Percentiles rank a stretch among this genome's conserved stretches.
Evolutionary conservation across 1,140 invertebrate genomes (phyloP).

Genomic region (Ptiloglossa arizonensis): DNA sequence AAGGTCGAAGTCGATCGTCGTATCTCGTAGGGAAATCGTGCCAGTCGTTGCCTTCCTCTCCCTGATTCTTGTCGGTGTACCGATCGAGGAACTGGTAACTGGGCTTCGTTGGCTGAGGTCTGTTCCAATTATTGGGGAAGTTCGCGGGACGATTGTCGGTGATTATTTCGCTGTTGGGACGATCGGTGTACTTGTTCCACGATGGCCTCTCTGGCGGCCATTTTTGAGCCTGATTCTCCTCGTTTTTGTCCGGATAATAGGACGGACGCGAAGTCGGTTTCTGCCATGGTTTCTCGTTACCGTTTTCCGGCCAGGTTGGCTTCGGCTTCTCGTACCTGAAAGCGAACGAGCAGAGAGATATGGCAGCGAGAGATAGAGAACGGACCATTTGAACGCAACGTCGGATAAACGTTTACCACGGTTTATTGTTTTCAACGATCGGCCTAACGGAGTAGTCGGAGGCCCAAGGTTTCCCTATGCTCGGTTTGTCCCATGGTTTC

Average conservation of each 20-base stretch:
- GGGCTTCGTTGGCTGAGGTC: constrained; percentile 64
- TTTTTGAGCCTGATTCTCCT: constrained; percentile 74
- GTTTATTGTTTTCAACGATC: constrained; percentile 73
- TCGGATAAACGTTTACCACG: constrained; percentile 63
- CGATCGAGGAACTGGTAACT: constrained; percentile 72
- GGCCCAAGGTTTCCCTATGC: constrained; percentile 74
- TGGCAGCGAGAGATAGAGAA: neutral
- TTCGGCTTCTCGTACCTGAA: constrained; percentile 77
- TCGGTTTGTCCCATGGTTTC: constrained; percentile 77
- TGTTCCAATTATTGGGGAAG: constrained; percentile 83
- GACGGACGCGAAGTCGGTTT: constrained; percentile 61
- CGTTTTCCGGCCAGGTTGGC: constrained; percentile 70
- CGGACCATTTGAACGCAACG: neutral
- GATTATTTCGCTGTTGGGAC: constrained; percentile 82
- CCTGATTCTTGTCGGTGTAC: constrained; percentile 64
- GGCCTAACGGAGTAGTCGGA: constrained; percentile 67
- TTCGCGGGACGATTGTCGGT: constrained; percentile 86
- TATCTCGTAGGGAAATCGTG: constrained; percentile 71
- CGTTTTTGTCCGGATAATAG: constrained; percentile 66
- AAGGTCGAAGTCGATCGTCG: constrained; percentile 58
- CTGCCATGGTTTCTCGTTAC: constrained; percentile 74
- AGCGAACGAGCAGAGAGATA: neutral
- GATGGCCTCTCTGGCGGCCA: constrained; percentile 78
- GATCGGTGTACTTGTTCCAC: constrained; percentile 73
- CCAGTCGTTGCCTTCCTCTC: constrained; percentile 67